Evolutionary conservation across 2,888 invertebrate genomes (phyloP), one percentile per base, ranked within the genome.

Genomic region (Leistus spinibarbis): DNA sequence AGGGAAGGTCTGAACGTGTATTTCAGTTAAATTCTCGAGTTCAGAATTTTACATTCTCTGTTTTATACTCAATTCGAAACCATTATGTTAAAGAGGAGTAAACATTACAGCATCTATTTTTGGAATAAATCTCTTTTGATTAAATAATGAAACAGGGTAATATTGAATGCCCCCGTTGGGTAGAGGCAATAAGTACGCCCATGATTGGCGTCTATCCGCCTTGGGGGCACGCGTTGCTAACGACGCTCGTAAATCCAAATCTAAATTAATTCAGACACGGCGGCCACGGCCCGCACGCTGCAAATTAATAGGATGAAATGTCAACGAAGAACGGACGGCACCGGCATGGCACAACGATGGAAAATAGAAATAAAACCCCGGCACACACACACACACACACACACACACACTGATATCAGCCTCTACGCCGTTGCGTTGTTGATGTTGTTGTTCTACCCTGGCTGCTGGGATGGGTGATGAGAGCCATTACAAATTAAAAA

Each of bases 211-310:
- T 17, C 56, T 20, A 17, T 54, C 23, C 24, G 56, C 68, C 68
- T 56, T 56, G n/a, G 57, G 57, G 24, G 27, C 40, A 64, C 64
- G 23, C 24, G 40, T 40, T 20, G 68, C 56, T 68, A 68, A 68
- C 56, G 68, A 68, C 56, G 68, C 56, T 27, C 68, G 68, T 68
- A 68, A 68, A 68, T 68, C 68, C 68, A 68, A 68, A 68, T 68
- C 68, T 68, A 68, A 68, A 68, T 68, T 68, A 68, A 68, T 68
- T 68, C 56, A 53, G 68, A 68, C 68, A 56, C 56, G 24, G 27
- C 13, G 40, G 40, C 40, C 40, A 40, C 40, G 40, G 40, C 40
- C 40, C 40, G 68, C 56, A 56, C 68, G 56, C 24, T 22, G 68
- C 56, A 56, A 56, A 68, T 68, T 56, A 68, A 68, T 68, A 68